phyloP scores from a whole-genome alignment of 2,888 invertebrate species.

The Eilema sororculum region DNA sequence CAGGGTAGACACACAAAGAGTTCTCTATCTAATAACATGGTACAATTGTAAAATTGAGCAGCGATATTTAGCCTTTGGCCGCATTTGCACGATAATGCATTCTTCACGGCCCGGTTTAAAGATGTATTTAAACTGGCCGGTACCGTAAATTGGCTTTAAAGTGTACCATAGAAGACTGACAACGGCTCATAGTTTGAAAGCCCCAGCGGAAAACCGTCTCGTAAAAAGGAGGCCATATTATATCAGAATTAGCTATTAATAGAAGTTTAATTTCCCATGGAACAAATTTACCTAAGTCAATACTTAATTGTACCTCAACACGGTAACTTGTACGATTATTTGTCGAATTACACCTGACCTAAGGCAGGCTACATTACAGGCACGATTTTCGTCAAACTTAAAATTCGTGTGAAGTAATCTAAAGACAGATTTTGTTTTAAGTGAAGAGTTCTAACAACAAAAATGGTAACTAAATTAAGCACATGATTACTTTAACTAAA shows the following conservation, averaged over 20 bases:
- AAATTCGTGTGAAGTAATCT: neutral
- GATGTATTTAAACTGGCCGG: no score
- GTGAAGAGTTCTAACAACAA: neutral
- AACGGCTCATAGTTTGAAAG: neutral
- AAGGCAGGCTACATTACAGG: conserved; percentile 2
- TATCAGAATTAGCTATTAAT: neutral
- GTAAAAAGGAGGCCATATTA: neutral
- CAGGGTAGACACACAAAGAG: neutral
- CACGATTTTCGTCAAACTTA: neutral
- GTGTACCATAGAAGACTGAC: neutral
- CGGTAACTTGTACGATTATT: conserved; percentile 30
- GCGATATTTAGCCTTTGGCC: no score
- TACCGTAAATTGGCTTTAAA: no score
- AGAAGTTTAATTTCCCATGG: neutral
- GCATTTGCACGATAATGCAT: neutral
- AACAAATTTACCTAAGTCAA: conserved; percentile 11
- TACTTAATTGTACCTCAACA: conserved; percentile 12
- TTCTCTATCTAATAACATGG: no score
- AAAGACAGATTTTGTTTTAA: neutral
- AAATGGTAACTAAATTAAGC: neutral
- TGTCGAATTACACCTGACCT: conserved; percentile 39
- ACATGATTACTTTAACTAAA: neutral
- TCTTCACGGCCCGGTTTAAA: neutral
- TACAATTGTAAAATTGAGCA: no score
- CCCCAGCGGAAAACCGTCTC: neutral